Base-by-base conservation (phyloP, 2,888 invertebrate genomes). In the Lordiphosa andalusiaca region DNA sequence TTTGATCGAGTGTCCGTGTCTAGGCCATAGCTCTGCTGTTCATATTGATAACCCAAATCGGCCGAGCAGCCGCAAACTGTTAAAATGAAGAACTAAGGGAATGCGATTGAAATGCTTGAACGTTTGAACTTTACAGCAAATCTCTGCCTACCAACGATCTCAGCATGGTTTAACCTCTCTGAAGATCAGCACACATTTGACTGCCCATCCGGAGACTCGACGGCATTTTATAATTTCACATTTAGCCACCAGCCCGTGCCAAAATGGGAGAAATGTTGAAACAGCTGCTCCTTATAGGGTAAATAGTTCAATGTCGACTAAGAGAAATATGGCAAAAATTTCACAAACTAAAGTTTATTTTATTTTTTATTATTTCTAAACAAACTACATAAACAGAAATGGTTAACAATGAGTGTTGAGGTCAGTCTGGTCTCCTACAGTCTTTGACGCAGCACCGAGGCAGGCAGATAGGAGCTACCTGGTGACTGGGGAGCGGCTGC, bases 391-490 rank as follows among this genome's bases (percentile, higher is more conserved):
- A 46, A 42, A 47, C 53, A 64, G 74, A 67, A 69, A 64, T 59
- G 54, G 55, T 48, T 53, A 59, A 47, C 61, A 66, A 64, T 81
- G 71, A 46, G 63, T 53, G 38, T 55, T 25, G 35, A 25, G 49
- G 65, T 65, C 66, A 65, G 66, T 57, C 66, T 52, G 63, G 49
- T 50, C 47, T 40, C 46, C 54, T 85, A 86, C 25, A 67, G 41
- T 51, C 82, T 82, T 46, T 66, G 67, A 33, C 78, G 83, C 39
- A 85, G 60, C 33, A 86, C 42, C 7, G 86, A 80, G 6, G 86
- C 41, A 2, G 86, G 86, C 59, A 86, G 53, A 40, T 86, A 86
- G 16, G 73, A 75, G 70, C 60, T 85, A 2, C 72, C 68, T 0
- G 75, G 65, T 0, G 53, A 46, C 4, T 35, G 48, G 35, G 67